phyloP scores from a whole-genome alignment of 2,888 invertebrate genomes.

The Limnephilus auricula region DNA sequence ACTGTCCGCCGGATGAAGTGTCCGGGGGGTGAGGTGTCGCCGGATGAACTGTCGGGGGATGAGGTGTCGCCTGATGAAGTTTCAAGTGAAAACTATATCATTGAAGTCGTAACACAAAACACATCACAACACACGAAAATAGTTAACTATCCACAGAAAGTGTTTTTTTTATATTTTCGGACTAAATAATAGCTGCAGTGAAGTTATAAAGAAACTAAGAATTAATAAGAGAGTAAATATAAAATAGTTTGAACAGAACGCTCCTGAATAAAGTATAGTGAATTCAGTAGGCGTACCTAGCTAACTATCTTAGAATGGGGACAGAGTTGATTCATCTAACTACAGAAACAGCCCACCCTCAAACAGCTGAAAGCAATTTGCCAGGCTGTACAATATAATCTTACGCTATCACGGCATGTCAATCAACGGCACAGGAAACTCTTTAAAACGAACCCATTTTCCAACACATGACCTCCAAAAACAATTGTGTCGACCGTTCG shows the following conservation, averaged over 20 bases:
- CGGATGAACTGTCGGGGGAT: too few species aligned
- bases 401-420: not conserved
- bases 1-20: too few species aligned
- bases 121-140: not conserved
- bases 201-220: not conserved
- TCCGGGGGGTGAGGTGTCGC: too few species aligned
- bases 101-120: not conserved
- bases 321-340: not conserved
- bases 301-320: not conserved
- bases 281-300: not conserved
- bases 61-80: too few species aligned
- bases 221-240: not conserved
- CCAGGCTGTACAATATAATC: not conserved
- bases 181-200: not conserved
- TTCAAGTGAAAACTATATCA: not conserved
- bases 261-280: not conserved
- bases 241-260: not conserved
- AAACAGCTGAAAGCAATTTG: not conserved
- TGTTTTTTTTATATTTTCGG: not conserved
- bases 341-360: not conserved
- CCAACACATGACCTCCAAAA: constrained; percentile 22
- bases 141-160: too few species aligned
- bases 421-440: constrained; percentile 7
- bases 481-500: constrained; percentile 4
- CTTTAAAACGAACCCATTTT: not conserved